phyloP scores from a whole-genome alignment of 2,113 vertebrate genomes.

The Grallaria varia region DNA sequence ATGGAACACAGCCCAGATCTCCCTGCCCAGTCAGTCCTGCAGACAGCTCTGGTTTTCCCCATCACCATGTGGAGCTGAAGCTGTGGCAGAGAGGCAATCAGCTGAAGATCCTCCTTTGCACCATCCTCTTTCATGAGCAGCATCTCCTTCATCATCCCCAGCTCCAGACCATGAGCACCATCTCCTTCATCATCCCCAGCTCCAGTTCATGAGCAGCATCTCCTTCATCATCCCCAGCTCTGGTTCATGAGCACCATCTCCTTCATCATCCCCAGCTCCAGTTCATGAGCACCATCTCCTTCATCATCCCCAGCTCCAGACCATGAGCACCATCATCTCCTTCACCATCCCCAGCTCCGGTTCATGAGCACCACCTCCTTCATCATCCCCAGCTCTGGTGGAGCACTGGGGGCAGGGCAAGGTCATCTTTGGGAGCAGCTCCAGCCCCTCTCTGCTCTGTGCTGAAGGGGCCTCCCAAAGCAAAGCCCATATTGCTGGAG shows the following conservation, averaged over 20 bases:
- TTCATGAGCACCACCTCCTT: too few relatives aligned
- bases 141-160: rapidly evolving
- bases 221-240: too few relatives aligned
- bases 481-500: rapidly evolving
- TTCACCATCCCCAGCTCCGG: too few relatives aligned
- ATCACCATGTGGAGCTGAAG: neutral
- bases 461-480: neutral
- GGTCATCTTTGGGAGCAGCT: neutral
- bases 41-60: neutral
- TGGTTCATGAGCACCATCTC: too few relatives aligned
- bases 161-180: too few relatives aligned
- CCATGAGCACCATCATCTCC: too few relatives aligned
- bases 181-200: too few relatives aligned
- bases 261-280: too few relatives aligned
- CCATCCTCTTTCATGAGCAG: rapidly evolving
- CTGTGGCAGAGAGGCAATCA: neutral
- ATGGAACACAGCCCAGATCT: neutral
- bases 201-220: too few relatives aligned
- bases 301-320: too few relatives aligned
- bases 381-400: rapidly evolving
- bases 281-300: too few relatives aligned
- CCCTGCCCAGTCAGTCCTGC: neutral
- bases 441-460: neutral
- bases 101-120: rapidly evolving
- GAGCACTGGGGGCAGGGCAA: neutral